Evolutionary conservation across 2,888 invertebrate genomes (phyloP).

Genomic region (Drosophila rellima): DNA sequence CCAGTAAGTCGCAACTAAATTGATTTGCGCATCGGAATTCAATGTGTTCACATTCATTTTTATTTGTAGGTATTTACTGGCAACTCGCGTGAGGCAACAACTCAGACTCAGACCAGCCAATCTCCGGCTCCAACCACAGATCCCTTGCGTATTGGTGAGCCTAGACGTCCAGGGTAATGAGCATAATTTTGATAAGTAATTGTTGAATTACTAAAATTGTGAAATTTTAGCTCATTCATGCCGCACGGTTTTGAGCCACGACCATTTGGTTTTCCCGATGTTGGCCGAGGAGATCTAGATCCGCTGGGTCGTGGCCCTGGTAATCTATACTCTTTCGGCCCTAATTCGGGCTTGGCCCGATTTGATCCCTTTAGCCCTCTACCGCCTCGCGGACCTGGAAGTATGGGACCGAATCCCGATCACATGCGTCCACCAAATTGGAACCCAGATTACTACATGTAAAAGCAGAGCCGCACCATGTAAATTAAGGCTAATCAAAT

Average conservation of each 20-base stretch:
- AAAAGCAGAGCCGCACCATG: conserved; percentile 4
- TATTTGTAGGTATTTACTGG: conserved; percentile 79
- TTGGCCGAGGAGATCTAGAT: conserved; percentile 92
- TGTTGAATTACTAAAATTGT: neutral
- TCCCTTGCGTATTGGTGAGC: conserved; percentile 78
- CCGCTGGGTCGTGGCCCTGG: conserved; percentile 88
- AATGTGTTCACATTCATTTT: neutral
- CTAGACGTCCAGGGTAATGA: conserved; percentile 69
- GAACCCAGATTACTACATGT: conserved; percentile 83
- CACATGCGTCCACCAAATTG: conserved; percentile 90
- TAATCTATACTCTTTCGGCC: conserved; percentile 72
- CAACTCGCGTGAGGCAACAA: conserved; percentile 80
- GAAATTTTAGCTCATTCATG: conserved; percentile 47
- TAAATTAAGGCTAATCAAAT: conserved; percentile 36
- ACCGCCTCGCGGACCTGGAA: conserved; percentile 85
- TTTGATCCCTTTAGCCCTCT: conserved; percentile 94
- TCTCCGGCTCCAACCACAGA: conserved; percentile 40
- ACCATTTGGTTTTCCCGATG: conserved; percentile 84
- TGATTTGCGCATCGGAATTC: neutral
- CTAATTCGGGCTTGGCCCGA: conserved; percentile 46
- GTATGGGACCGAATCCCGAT: conserved; percentile 88
- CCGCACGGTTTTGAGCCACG: conserved; percentile 68
- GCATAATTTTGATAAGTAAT: neutral
- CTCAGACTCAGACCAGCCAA: conserved; percentile 74
- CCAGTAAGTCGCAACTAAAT: conserved; percentile 85